A percentile compares a stretch with the other conserved stretches of the same genome.
phyloP scores from a whole-genome alignment of 2,113 vertebrate species.

The Hypocryptadius cinnamomeus region DNA sequence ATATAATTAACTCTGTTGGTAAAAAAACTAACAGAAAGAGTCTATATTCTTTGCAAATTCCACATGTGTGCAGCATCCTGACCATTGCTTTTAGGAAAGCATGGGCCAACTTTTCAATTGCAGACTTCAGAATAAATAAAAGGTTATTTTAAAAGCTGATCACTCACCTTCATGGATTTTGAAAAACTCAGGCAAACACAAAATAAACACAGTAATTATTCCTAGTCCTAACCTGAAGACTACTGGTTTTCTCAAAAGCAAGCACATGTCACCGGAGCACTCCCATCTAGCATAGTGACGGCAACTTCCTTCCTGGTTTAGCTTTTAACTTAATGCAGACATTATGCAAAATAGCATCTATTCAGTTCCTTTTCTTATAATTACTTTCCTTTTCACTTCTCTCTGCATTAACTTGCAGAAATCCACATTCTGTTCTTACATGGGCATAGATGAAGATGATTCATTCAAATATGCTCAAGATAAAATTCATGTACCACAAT shows the following conservation, averaged over 20 bases:
- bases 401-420: not conserved
- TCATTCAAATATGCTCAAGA: not conserved
- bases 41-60: not conserved
- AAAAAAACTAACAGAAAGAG: not conserved
- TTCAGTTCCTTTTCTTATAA: slow-evolving; percentile 62
- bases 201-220: slow-evolving; percentile 75
- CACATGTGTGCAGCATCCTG: not conserved
- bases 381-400: not conserved
- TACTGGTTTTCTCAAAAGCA: slow-evolving; percentile 71
- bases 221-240: slow-evolving; percentile 74
- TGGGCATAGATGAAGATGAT: not conserved
- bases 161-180: slow-evolving; percentile 75
- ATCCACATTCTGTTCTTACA: not conserved
- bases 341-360: not conserved
- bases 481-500: not conserved
- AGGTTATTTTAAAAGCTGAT: not conserved
- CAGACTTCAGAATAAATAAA: not conserved
- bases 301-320: slow-evolving; percentile 54
- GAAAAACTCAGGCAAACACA: slow-evolving; percentile 88
- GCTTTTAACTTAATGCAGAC: not conserved
- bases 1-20: not conserved
- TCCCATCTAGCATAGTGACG: not conserved
- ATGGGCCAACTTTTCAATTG: not conserved
- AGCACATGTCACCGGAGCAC: slow-evolving; percentile 50
- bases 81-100: not conserved